Evolutionary conservation across 2,113 vertebrate genomes (phyloP).

Genomic region (Burhinus oedicnemus): DNA sequence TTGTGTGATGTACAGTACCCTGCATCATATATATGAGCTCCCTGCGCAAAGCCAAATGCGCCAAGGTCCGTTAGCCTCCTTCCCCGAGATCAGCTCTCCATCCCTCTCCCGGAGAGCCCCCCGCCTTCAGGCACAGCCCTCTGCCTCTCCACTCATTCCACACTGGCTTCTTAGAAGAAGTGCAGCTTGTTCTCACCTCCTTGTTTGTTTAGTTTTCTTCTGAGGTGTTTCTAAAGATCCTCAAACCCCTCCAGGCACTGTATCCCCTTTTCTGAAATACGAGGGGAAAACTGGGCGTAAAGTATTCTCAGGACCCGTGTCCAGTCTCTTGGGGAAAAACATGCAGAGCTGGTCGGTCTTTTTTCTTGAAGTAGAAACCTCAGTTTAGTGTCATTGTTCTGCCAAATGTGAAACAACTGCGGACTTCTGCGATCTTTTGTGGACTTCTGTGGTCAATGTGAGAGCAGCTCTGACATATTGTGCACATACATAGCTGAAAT

Average conservation of each 20-base stretch:
- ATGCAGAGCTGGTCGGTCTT: not conserved
- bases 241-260: not conserved
- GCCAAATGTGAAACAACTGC: not conserved
- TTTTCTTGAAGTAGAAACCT: not conserved
- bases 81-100: not conserved
- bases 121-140: not conserved
- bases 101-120: not conserved
- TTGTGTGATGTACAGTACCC: no score
- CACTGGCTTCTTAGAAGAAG: not conserved
- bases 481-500: not conserved
- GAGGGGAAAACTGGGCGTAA: accelerated
- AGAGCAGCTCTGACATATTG: not conserved
- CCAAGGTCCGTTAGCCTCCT: no score
- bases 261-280: not conserved
- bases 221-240: not conserved
- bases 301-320: not conserved
- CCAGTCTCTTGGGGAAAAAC: not conserved
- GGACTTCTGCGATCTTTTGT: accelerated
- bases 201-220: not conserved
- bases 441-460: not conserved
- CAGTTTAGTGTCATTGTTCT: not conserved
- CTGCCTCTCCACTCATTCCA: not conserved
- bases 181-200: not conserved
- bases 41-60: not conserved
- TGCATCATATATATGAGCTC: not conserved